phyloP scores from a whole-genome alignment of 2,797 vertebrate genomes.

The Mergus octosetaceus region DNA sequence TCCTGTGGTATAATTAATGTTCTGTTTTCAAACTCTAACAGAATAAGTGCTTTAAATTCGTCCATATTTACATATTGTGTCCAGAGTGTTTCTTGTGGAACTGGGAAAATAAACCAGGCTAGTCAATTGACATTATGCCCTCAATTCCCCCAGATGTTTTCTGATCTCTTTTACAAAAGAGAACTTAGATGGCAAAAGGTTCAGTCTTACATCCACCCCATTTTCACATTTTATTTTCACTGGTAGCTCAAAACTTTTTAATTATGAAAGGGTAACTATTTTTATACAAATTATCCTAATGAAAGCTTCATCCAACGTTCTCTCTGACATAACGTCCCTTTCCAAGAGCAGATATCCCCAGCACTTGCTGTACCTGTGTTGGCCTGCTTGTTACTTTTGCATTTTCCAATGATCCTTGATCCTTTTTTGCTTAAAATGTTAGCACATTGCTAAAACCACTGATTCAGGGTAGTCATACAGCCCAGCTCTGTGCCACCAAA shows the following conservation, averaged over 20 bases:
- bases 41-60: constrained; percentile 24
- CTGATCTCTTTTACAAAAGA: constrained; percentile 2
- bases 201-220: neutral
- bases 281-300: neutral
- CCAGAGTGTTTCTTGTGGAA: neutral
- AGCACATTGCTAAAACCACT: neutral
- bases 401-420: neutral
- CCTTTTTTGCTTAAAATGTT: neutral
- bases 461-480: neutral
- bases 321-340: neutral
- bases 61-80: constrained; percentile 20
- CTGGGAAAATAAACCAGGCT: neutral
- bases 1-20: constrained; percentile 52
- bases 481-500: neutral
- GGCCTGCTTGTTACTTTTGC: neutral
- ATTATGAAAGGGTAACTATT: neutral
- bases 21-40: constrained; percentile 7
- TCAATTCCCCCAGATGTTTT: neutral
- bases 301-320: neutral
- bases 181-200: neutral
- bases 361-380: neutral
- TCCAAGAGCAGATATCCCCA: neutral
- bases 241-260: neutral
- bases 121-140: neutral
- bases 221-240: neutral